Base-by-base conservation (phyloP, 2,113 vertebrate species). In the Clarias macrocephalus region DNA sequence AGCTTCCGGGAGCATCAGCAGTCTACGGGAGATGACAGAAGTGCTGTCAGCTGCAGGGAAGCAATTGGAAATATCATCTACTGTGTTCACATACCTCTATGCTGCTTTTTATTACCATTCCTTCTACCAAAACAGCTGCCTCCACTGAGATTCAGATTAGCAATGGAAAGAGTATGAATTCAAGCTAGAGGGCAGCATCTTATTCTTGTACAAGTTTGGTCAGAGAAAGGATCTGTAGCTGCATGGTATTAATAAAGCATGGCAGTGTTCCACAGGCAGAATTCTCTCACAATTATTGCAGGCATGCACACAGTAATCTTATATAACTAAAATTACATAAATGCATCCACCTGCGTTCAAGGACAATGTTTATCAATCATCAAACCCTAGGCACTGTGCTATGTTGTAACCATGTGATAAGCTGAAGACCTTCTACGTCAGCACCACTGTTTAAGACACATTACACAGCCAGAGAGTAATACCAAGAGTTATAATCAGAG, bases 211-310 rank as follows among this genome's bases (percentile, higher is more conserved):
- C 81, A 79, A 65, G 37, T 76, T 77, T 42, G 21, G 28, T 57
- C 4, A 3, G 72, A 37, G 72, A 84, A 84, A 84, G 70, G 86
- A 65, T 83, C 73, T 79, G 81, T n/a, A 84, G 62, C 28, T 57
- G 82, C 81, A 84, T 79, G 82, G 86, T 65, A 79, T 87, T 87
- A 87, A 87, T 87, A 87, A 87, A 87, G 82, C 86, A 84, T 84
- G 81, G 75, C 86, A 68, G 62, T 68, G 68, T 68, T 87, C 72
- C 81, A 87, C 72, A 77, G 80, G 25, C 42, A 76, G 56, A 37
- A 82, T 83, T 52, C 70, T 52, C 42, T 82, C 68, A 83, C 80
- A 66, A 52, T 66, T 62, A 68, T 48, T 68, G 48, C 30, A 84
- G 60, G 72, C 60, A 66, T 68, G 80, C 72, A 83, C 30, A n/a